Base-by-base conservation (phyloP, 2,888 invertebrate species). In the Caenorhabditis sp. region DNA sequence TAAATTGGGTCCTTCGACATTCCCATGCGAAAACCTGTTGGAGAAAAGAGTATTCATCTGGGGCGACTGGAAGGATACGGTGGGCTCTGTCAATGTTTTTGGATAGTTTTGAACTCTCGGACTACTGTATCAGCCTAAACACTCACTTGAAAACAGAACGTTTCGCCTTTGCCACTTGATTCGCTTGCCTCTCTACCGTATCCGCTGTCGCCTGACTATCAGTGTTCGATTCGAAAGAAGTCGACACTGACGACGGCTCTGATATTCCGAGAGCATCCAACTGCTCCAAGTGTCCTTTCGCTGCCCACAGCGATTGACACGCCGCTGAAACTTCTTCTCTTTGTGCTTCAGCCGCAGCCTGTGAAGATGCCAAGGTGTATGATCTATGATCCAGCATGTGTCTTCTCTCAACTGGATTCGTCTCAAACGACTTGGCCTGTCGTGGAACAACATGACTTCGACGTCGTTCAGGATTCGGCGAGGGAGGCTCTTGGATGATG, bases 211-310 rank as follows among this genome's bases (percentile, higher is more conserved):
- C 81, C 19, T 86, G 86, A 59, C 85, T 84, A 58, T 86, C 87
- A 8, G 88, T 87, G 41, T 87, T 86, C 35, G 86, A 86, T 51
- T 88, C 88, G 44, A 88, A 88, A 1, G 87, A 87, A 4, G 88
- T 88, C 19, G 86, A 86, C 1, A 85, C 86, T 6, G 87, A 87
- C 1, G 87, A 87, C 2, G 88, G 88, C 51, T 88, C 88, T 0
- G 85, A 85, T 24, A 88, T 86, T 8, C 84, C 86, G 0, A 88
- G 74, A 5, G 85, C 86, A 31, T 85, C 84, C 31, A 88, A 38
- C 26, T 88, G 87, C 69, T 88, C 88, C 61, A 87, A 64, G 79
- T 87, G 86, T 10, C 88, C 86, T 28, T 85, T 84, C 6, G 85
- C 85, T 0, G 84, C 85, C 88, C 88, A 88, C 14, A 88, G 24